These are phyloP conservation scores for Meloidogyne chitwoodi DNA, from an alignment of 1,140 invertebrate genomes.

Conservation along the genomic window DNA sequence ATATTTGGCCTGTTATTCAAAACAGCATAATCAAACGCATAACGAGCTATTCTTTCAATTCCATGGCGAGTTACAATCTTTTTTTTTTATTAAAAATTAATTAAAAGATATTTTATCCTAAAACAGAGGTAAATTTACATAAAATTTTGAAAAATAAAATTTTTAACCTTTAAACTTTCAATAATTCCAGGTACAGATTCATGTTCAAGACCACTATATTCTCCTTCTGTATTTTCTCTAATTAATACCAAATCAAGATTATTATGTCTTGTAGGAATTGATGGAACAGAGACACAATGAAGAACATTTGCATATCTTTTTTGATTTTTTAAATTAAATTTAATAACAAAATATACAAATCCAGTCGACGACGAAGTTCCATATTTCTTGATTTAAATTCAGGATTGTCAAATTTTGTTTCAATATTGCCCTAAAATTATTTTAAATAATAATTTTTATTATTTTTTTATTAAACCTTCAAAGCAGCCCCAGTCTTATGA, in stretches of 20 bases:
- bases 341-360: slow-evolving; percentile 39
- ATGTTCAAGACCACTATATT: slow-evolving; percentile 87
- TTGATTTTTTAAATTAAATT: slow-evolving; percentile 60
- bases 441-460: no score
- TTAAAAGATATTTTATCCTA: not conserved
- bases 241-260: slow-evolving; percentile 74
- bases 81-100: not conserved
- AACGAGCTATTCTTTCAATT: slow-evolving; percentile 85
- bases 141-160: not conserved
- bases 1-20: slow-evolving; percentile 82
- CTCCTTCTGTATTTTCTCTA: slow-evolving; percentile 76
- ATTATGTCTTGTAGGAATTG: slow-evolving; percentile 78
- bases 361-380: slow-evolving; percentile 47
- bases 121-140: not conserved
- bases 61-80: slow-evolving; percentile 82
- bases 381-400: slow-evolving; percentile 54
- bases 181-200: slow-evolving; percentile 87
- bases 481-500: slow-evolving; percentile 87
- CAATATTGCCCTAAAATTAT: slow-evolving; percentile 55
- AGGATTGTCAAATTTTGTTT: slow-evolving; percentile 59
- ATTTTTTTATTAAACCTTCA: slow-evolving; percentile 43
- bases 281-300: slow-evolving; percentile 87
- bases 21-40: slow-evolving; percentile 90
- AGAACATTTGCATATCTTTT: slow-evolving; percentile 80
- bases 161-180: slow-evolving; percentile 79